These are phyloP conservation scores for Lordiphosa fenestrarum DNA, from an alignment of 2,888 invertebrate genomes.

Conservation along the genomic window DNA sequence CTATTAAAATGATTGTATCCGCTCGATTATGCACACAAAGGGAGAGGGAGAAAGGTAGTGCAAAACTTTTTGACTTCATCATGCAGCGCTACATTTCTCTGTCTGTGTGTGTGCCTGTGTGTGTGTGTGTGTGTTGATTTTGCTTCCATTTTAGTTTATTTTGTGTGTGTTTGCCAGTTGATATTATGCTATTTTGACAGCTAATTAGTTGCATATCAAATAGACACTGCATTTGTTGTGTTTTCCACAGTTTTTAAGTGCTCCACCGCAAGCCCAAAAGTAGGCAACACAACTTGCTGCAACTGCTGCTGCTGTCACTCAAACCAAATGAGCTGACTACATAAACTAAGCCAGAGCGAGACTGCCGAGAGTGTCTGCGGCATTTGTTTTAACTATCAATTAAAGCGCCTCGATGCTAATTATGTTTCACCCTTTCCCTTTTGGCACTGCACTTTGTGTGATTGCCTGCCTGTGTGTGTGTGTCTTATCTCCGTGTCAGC, in stretches of 20 bases:
- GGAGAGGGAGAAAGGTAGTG: slow-evolving; percentile 16
- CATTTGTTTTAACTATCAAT: slow-evolving; percentile 68
- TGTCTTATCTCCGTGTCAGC: slow-evolving; percentile 23
- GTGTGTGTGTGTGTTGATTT: slow-evolving; percentile 16
- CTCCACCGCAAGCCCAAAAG: slow-evolving; percentile 38
- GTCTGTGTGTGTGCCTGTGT: too few species aligned
- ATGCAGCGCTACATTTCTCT: not conserved
- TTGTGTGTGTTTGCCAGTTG: slow-evolving; percentile 40
- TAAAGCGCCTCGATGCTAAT: slow-evolving; percentile 67
- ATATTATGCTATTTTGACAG: slow-evolving; percentile 75
- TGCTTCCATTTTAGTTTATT: slow-evolving; percentile 8
- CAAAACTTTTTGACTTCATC: slow-evolving; percentile 64
- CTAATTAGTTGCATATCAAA: slow-evolving; percentile 70
- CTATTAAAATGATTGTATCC: slow-evolving; percentile 79
- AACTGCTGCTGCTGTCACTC: slow-evolving; percentile 60
- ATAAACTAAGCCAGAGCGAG: slow-evolving; percentile 51
- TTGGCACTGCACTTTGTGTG: slow-evolving; percentile 14
- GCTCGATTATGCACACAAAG: slow-evolving; percentile 74
- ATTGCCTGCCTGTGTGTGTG: slow-evolving; percentile 29
- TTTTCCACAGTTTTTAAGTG: not conserved
- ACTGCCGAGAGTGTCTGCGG: not conserved
- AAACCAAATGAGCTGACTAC: slow-evolving; percentile 77
- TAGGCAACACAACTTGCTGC: slow-evolving; percentile 28
- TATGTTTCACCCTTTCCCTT: slow-evolving; percentile 49
- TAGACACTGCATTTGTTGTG: slow-evolving; percentile 17